phyloP scores from a whole-genome alignment of 92 coral and sea anemone species.

The Bergia sp. region DNA sequence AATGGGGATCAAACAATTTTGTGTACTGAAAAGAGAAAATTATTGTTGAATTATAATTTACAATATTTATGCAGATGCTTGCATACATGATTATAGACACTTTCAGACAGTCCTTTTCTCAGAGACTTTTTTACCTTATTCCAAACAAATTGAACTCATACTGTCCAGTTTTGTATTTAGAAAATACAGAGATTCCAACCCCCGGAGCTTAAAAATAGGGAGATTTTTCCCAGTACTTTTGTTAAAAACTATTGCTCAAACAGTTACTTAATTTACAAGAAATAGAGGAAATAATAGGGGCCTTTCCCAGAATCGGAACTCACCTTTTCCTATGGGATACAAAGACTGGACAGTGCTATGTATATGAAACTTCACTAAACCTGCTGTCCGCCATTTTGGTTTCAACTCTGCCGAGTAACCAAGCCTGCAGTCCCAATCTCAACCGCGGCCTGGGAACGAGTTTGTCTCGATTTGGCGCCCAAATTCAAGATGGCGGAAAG shows the following conservation, averaged over 20 bases:
- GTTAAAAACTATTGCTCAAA: not conserved
- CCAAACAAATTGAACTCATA: too few relatives aligned
- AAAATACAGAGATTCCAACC: too few relatives aligned
- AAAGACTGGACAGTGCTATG: not conserved
- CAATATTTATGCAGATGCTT: too few relatives aligned
- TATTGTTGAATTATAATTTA: too few relatives aligned
- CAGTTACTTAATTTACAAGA: not conserved
- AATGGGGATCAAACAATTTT: too few relatives aligned
- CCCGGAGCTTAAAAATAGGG: too few relatives aligned
- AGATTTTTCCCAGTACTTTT: too few relatives aligned
- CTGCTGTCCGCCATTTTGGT: conserved; percentile 11
- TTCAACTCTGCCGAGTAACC: conserved; percentile 7
- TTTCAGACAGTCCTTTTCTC: too few relatives aligned
- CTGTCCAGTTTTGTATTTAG: too few relatives aligned
- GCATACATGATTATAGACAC: too few relatives aligned
- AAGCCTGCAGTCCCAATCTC: not conserved
- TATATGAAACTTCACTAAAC: not conserved
- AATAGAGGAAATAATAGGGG: not conserved
- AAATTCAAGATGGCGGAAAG: conserved; percentile 25
- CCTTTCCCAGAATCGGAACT: not conserved
- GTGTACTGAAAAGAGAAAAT: too few relatives aligned
- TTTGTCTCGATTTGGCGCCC: not conserved
- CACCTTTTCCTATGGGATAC: not conserved
- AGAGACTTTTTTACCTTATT: too few relatives aligned
- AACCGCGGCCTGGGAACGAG: not conserved